Conservation (phyloP, 2,797 vertebrate species). For the Amazonetta brasiliensis region DNA sequence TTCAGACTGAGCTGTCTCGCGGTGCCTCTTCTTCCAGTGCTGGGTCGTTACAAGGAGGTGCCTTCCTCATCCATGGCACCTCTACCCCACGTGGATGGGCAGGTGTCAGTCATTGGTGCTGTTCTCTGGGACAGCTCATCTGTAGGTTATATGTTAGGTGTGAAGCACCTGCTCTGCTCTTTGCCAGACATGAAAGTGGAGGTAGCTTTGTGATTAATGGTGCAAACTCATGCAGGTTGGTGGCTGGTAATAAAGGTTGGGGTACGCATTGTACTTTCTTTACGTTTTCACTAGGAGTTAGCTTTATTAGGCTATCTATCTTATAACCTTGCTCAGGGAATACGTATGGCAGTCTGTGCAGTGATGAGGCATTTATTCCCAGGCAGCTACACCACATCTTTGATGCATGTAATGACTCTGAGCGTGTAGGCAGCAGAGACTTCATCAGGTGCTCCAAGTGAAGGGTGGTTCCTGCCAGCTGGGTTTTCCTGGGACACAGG, state of each 20-base stretch:
- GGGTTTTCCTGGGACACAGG: not conserved
- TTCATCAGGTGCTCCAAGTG: not conserved
- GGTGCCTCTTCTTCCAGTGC: not conserved
- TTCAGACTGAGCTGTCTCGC: not conserved
- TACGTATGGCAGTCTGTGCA: fast-evolving
- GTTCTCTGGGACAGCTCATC: no score
- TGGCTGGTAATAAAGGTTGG: not conserved
- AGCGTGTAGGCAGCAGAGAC: fast-evolving
- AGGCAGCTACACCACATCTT: not conserved
- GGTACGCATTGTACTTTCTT: not conserved
- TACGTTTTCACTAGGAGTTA: fast-evolving
- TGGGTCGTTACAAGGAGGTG: not conserved
- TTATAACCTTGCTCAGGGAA: not conserved
- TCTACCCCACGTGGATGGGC: fast-evolving
- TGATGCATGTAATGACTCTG: no score
- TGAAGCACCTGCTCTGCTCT: not conserved
- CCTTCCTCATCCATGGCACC: fast-evolving
- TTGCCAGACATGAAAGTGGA: not conserved
- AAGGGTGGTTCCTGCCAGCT: not conserved
- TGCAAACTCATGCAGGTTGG: not conserved
- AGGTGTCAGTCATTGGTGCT: not conserved
- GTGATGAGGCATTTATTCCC: not conserved
- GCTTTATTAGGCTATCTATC: not conserved
- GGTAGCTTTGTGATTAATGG: fast-evolving
- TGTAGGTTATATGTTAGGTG: not conserved